A percentile compares a stretch with the other conserved stretches of the same genome.
These are phyloP conservation scores for Opisthograptis luteolata DNA, from an alignment of 2,888 invertebrate genomes.

Conservation along the genomic window DNA sequence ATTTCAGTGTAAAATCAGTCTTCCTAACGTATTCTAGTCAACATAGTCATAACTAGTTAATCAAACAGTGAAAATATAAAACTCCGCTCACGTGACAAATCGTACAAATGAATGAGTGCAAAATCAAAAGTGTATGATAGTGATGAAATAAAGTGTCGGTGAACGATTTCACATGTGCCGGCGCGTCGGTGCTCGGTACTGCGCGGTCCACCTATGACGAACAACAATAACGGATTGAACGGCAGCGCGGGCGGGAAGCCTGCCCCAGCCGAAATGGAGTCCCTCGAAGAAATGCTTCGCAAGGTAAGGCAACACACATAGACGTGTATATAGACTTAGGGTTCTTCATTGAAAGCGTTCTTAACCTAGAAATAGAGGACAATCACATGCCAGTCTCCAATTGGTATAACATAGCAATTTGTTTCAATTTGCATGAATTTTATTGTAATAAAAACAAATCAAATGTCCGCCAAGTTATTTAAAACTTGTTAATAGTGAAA, in stretches of 20 bases:
- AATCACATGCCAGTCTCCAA: too few relatives aligned
- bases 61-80: slow-evolving; percentile 17
- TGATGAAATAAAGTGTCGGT: slow-evolving; percentile 38
- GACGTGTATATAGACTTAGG: too few relatives aligned
- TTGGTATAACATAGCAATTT: too few relatives aligned
- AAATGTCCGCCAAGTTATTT: too few relatives aligned
- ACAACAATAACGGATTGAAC: slow-evolving; percentile 86
- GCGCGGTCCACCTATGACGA: slow-evolving; percentile 83
- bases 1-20: slow-evolving; percentile 37
- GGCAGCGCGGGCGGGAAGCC: slow-evolving; percentile 85
- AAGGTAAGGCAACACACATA: slow-evolving; percentile 88
- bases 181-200: slow-evolving; percentile 34
- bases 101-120: slow-evolving; percentile 7
- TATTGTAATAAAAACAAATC: too few relatives aligned
- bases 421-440: too few relatives aligned
- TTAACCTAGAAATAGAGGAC: too few relatives aligned
- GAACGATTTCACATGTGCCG: slow-evolving; percentile 42
- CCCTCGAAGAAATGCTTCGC: slow-evolving; percentile 90
- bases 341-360: too few relatives aligned
- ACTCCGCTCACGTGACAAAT: slow-evolving; percentile 26
- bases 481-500: too few relatives aligned
- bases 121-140: slow-evolving; percentile 14
- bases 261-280: slow-evolving; percentile 88
- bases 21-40: slow-evolving; percentile 53
- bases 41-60: slow-evolving; percentile 33